phyloP scores from a whole-genome alignment of 2,113 vertebrate genomes.

The Amphilophus citrinellus region DNA sequence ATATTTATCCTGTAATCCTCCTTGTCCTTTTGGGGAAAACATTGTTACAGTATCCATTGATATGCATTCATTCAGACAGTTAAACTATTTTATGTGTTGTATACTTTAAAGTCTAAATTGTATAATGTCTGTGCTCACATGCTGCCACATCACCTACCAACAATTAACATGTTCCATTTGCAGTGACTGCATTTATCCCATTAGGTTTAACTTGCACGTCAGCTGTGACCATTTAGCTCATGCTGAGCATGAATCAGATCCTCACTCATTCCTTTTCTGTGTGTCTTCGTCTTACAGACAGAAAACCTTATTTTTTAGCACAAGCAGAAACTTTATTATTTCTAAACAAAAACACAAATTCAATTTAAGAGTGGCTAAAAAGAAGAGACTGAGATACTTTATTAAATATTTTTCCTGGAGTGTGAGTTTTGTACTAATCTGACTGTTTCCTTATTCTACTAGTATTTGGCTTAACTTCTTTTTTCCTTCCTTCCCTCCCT shows the following conservation, averaged over 20 bases:
- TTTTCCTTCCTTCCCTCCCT: neutral
- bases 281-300: neutral
- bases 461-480: too few species aligned
- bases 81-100: neutral
- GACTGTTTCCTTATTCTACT: neutral
- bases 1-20: neutral
- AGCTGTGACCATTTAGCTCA: neutral
- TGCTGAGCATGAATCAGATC: neutral
- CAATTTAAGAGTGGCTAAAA: neutral
- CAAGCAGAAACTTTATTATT: too few species aligned
- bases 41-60: neutral
- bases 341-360: neutral
- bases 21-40: too few species aligned
- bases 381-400: neutral
- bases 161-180: neutral
- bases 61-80: neutral
- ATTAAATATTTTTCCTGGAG: neutral
- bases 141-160: neutral
- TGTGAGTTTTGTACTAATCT: neutral
- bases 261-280: too few species aligned
- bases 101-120: neutral
- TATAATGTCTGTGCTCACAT: neutral
- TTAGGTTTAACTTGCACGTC: neutral
- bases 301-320: too few species aligned
- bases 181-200: neutral